Conservation (phyloP, 2,888 invertebrate species). For the Gandaritis pyraliata region DNA sequence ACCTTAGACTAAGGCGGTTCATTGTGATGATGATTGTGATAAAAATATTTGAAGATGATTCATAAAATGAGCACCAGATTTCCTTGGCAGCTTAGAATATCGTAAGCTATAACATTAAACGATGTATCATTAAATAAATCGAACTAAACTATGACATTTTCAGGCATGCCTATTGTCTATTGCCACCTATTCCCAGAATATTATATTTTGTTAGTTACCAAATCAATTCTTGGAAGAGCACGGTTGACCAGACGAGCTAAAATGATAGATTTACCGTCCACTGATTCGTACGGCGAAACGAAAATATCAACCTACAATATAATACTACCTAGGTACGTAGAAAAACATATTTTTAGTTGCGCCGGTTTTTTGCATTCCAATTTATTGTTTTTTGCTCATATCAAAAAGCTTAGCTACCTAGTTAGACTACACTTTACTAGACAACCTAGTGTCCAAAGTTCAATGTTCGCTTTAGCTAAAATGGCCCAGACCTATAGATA, state of each 20-base stretch:
- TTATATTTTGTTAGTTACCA: neutral
- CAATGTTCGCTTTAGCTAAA: too few relatives aligned
- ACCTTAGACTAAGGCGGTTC: too few relatives aligned
- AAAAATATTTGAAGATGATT: too few relatives aligned
- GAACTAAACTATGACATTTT: too few relatives aligned
- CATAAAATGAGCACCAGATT: too few relatives aligned
- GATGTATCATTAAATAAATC: too few relatives aligned
- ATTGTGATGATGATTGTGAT: too few relatives aligned
- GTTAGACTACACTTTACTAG: too few relatives aligned
- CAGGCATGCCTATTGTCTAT: neutral
- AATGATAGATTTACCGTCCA: conserved; percentile 21
- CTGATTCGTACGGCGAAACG: conserved; percentile 3
- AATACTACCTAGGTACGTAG: neutral
- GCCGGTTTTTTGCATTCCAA: neutral
- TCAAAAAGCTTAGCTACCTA: neutral
- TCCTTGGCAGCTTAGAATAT: too few relatives aligned
- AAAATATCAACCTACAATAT: neutral
- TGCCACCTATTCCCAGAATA: neutral
- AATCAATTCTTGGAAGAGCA: conserved; percentile 12
- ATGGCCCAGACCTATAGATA: too few relatives aligned
- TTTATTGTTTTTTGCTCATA: neutral
- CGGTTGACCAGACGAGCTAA: conserved; percentile 8
- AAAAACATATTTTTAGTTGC: neutral
- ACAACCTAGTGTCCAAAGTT: neutral
- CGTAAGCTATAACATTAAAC: too few relatives aligned